phyloP scores from a whole-genome alignment of 2,797 vertebrate species.

The Protonibea diacanthus region DNA sequence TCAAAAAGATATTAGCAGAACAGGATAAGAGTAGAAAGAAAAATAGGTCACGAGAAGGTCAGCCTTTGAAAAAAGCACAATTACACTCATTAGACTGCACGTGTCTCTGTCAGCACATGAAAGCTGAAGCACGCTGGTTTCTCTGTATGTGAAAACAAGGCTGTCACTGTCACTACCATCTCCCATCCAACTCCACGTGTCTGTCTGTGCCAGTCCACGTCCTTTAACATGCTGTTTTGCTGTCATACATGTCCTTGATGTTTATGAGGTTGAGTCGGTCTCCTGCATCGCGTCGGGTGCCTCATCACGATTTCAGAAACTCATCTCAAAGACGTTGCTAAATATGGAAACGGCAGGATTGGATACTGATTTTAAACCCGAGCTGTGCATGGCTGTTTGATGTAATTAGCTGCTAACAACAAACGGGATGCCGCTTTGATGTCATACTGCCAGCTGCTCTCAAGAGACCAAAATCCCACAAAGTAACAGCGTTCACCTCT shows the following conservation, averaged over 20 bases:
- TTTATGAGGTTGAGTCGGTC: constrained; percentile 54
- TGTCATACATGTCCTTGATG: constrained; percentile 64
- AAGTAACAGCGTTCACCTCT: constrained; percentile 58
- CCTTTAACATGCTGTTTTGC: constrained; percentile 49
- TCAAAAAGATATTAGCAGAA: background rate
- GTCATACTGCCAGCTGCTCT: constrained; percentile 65
- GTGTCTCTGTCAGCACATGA: constrained; percentile 40
- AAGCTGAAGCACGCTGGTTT: constrained; percentile 22
- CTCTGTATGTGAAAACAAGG: constrained; percentile 42
- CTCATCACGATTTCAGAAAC: constrained; percentile 67
- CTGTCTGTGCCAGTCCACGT: constrained; percentile 34
- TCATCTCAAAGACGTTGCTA: constrained; percentile 71
- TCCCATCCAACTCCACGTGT: constrained; percentile 26
- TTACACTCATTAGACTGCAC: constrained; percentile 51
- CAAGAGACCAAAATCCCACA: constrained; percentile 56
- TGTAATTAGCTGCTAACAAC: constrained; percentile 80
- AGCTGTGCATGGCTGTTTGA: constrained; percentile 67
- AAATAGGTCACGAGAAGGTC: constrained; percentile 23
- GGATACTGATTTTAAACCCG: constrained; percentile 59
- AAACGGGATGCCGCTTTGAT: constrained; percentile 74
- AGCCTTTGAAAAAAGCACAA: constrained; percentile 24
- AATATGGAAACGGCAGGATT: constrained; percentile 65
- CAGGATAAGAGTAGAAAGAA: background rate
- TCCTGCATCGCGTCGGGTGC: constrained; percentile 43
- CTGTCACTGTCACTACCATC: constrained; percentile 55